A percentile compares a stretch with the other conserved stretches of the same genome.
Conservation (phyloP, 2,888 invertebrate species). For the Physocephala rufipes region DNA sequence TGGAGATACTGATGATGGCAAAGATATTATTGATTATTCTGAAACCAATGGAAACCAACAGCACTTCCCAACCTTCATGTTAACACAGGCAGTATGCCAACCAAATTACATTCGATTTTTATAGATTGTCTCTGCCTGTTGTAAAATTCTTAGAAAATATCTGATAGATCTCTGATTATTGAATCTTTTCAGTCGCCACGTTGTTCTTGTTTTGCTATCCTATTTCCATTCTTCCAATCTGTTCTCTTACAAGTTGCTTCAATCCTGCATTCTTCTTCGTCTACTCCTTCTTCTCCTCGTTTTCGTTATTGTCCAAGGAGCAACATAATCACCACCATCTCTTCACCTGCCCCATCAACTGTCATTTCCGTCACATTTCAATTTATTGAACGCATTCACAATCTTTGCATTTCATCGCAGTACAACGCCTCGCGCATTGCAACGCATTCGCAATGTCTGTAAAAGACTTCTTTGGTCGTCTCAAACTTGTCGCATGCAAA, state of each 20-base stretch:
- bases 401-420: conserved; percentile 19
- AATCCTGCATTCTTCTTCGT: neutral
- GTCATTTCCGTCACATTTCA: conserved; percentile 34
- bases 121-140: neutral
- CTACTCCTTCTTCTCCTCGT: neutral
- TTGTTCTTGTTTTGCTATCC: neutral
- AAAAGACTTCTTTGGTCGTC: conserved; percentile 2
- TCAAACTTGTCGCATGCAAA: conserved; percentile 19
- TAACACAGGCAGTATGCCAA: no score
- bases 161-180: neutral
- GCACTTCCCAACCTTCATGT: conserved; percentile 6
- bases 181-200: neutral
- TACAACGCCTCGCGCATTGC: conserved; percentile 6
- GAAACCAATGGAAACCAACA: conserved; percentile 1
- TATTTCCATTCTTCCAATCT: neutral
- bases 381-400: conserved; percentile 35
- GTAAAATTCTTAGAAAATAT: neutral
- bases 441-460: neutral
- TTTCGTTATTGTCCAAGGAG: neutral
- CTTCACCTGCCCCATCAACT: neutral
- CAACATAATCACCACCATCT: neutral
- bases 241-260: neutral
- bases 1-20: no score
- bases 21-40: no score
- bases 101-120: no score